Evolutionary conservation across 2,797 vertebrate genomes (phyloP).

Genomic region (Anguilla obscura): DNA sequence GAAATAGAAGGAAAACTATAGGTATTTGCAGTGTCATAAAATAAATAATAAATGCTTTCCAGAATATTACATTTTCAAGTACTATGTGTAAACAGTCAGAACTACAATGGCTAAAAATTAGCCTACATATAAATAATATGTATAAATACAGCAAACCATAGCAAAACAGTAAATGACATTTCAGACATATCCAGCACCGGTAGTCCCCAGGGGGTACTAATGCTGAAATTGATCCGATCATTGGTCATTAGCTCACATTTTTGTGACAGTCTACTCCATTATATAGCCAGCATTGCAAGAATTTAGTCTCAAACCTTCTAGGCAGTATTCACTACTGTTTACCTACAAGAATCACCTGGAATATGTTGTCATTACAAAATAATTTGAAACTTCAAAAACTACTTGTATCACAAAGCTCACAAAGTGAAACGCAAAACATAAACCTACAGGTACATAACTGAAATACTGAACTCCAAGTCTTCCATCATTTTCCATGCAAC

Average conservation of each 20-base stretch:
- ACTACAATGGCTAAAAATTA: not conserved
- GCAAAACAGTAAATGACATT: not conserved
- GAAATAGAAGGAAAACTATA: not conserved
- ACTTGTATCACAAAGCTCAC: not conserved
- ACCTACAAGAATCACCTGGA: not conserved
- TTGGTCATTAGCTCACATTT: conserved; percentile 14
- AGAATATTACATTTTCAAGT: not conserved
- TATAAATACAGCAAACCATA: conserved; percentile 1
- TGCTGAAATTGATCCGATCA: not conserved
- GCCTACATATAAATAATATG: not conserved
- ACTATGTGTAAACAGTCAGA: not conserved
- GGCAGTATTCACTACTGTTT: not conserved
- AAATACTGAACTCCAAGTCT: not conserved
- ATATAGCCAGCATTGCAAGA: not conserved
- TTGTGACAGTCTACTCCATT: not conserved
- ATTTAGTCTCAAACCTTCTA: not conserved
- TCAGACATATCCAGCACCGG: not conserved
- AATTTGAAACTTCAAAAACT: not conserved
- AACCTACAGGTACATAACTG: not conserved
- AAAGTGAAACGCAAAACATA: not conserved
- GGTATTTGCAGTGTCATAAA: not conserved
- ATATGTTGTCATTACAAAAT: not conserved
- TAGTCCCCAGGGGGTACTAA: not conserved
- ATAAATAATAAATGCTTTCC: not conserved
- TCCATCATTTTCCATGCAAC: not conserved